Base-by-base conservation (phyloP, 2,888 invertebrate genomes). In the Charanyca ferruginea region DNA sequence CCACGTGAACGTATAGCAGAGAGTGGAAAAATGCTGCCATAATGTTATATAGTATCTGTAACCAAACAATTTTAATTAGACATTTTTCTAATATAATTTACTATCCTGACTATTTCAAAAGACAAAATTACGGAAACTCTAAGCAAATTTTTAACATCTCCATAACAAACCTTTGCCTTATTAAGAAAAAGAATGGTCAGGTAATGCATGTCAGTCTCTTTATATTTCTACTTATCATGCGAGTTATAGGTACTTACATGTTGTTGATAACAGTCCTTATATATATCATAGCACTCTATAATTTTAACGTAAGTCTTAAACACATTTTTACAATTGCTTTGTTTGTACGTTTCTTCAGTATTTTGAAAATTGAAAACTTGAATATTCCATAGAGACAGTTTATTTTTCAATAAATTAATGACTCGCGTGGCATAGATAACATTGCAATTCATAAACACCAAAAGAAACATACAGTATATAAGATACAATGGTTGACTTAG, bases 381-480 rank as follows among this genome's bases (percentile, higher is more conserved):
- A 11, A 22, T 20, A 58, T 61, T 76, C 77, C 77, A 77, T 8
- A 76, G 1, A 28, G 2, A 9, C 3, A 72, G 23, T 54, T 72
- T 72, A 23, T 61, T 16, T 48, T 65, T 41, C 13, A 77, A 61
- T 20, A 77, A 18, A 11, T 61, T 42, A 0, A 77, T 51, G 1
- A 55, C 16, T 49, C 65, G 41, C 0, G 41, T 47, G 8, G 66
- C 66, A 52, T 73, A 69, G 11, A 69, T 42, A 4, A 66, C 44
- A 47, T 66, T 59, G 9, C 6, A 20, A 42, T 77, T 66, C 41
- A 69, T 55, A 48, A 20, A 45, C 18, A 52, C 13, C 7, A 66
- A 16, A 47, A 60, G 9, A 2, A 18, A 41, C 18, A 25, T n/a
- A n/a, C 13, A 20, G 25, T 8, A 44, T 8, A 61, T 0, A 9